Evolutionary conservation across 2,888 invertebrate genomes (phyloP), one percentile per base, ranked within the genome.

Genomic region (Hoplodrina ambigua): DNA sequence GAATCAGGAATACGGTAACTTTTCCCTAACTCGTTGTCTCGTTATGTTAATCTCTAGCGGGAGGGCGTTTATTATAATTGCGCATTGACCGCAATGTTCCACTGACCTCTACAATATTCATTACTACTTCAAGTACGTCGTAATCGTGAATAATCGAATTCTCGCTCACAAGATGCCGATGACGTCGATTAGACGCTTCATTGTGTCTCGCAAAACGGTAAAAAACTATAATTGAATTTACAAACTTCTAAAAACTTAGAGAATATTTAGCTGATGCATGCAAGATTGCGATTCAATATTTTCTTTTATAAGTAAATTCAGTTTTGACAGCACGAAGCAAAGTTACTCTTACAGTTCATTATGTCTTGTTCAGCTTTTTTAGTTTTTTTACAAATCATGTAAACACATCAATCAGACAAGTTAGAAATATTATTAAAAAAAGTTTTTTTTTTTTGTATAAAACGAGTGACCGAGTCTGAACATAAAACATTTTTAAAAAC

Each of bases 11-110:
- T 86, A 85, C 86, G 83, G 83, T 82, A 92, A 92, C 90, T 92
- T 91, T 90, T 87, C 85, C 85, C 83, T 85, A 90, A 90, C 91
- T 91, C 87, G 85, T 88, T 88, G 88, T 88, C 87, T 90, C 89
- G 86, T 91, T 91, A 91, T 89, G 90, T 85, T 89, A 91, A 90
- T 89, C 89, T 86, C 88, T 81, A 81, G 71, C 64, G 87, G 86
- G 87, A 86, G 72, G 82, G 78, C 73, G 82, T 84, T 86, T 85
- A 87, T 89, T 90, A 88, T 89, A 88, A 88, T 87, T 85, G 79
- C 78, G 75, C 80, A 81, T 77, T 84, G 80, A 85, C 82, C 80
- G 73, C 66, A 68, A 80, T 58, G 68, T 71, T 66, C 71, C 60
- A 67, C 67, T 82, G 63, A 80, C 78, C 78, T 75, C 66, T 65